These are phyloP conservation scores for Nemotelus nigrinus DNA, from an alignment of 2,888 invertebrate species.

Conservation along the genomic window DNA sequence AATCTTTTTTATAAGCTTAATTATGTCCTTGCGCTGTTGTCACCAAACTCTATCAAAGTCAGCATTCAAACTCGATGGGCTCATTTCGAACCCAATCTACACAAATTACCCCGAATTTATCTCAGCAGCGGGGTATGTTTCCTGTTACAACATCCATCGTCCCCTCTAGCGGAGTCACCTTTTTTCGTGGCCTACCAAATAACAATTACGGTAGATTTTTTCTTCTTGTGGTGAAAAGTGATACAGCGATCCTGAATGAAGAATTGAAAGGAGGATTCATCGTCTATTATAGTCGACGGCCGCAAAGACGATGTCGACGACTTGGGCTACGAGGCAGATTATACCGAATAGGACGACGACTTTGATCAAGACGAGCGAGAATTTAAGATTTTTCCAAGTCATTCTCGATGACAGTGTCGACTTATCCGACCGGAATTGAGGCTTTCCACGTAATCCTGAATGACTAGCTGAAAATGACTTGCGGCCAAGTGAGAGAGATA, in stretches of 20 bases:
- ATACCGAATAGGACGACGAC: conserved; percentile 4
- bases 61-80: no score
- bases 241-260: not conserved
- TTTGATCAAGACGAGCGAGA: not conserved
- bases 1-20: not conserved
- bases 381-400: conserved; percentile 6
- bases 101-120: not conserved
- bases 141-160: not conserved
- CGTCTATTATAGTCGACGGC: conserved; percentile 12
- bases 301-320: no score
- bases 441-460: conserved; percentile 23
- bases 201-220: conserved; percentile 23
- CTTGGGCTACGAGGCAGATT: not conserved
- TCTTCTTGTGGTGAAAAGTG: not conserved
- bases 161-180: not conserved
- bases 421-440: conserved; percentile 26
- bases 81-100: not conserved
- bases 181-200: not conserved
- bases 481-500: not conserved
- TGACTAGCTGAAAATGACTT: conserved; percentile 18
- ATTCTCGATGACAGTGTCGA: conserved; percentile 26
- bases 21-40: not conserved
- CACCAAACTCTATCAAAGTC: no score
- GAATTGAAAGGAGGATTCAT: conserved; percentile 36
- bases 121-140: not conserved